Conservation (phyloP, 2,888 invertebrate species). For the Tetheella fluctuosa region DNA sequence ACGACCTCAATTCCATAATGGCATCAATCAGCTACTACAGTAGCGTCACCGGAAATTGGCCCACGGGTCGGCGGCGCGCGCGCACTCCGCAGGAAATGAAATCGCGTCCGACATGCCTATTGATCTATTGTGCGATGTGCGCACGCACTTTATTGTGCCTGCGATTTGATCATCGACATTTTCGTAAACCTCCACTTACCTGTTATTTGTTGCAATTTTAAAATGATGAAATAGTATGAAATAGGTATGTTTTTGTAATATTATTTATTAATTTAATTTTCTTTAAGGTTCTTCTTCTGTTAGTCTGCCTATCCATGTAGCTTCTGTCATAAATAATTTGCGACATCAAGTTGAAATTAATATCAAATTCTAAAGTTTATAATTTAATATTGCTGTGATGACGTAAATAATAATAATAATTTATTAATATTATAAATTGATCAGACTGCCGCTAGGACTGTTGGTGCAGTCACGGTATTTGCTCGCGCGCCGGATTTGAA, state of each 20-base stretch:
- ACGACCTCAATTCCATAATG: conserved; percentile 42
- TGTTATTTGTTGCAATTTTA: neutral
- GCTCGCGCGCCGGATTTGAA: conserved; percentile 64
- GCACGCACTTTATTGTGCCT: conserved; percentile 14
- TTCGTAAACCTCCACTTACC: conserved; percentile 2
- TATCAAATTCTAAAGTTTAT: too few species aligned
- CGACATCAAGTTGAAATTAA: too few species aligned
- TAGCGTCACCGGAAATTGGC: conserved; percentile 71
- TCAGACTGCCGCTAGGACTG: conserved; percentile 24
- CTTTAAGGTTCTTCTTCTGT: too few species aligned
- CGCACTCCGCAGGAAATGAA: conserved; percentile 74
- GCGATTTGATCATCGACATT: conserved; percentile 10
- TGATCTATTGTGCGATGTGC: conserved; percentile 69
- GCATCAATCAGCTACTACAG: conserved; percentile 46
- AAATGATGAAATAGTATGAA: too few species aligned
- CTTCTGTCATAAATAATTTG: too few species aligned
- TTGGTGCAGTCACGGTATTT: conserved; percentile 47
- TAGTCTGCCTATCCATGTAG: too few species aligned
- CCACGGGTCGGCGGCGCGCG: conserved; percentile 76
- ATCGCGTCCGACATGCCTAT: conserved; percentile 75
- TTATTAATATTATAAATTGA: conserved; percentile 44
- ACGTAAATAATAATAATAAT: conserved; percentile 26
- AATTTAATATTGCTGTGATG: too few species aligned
- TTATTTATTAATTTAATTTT: too few species aligned
- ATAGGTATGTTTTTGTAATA: too few species aligned